Evolutionary conservation across 1,140 invertebrate genomes (phyloP), one percentile per base, ranked within the genome.

Genomic region (Octopus bimaculoides): DNA sequence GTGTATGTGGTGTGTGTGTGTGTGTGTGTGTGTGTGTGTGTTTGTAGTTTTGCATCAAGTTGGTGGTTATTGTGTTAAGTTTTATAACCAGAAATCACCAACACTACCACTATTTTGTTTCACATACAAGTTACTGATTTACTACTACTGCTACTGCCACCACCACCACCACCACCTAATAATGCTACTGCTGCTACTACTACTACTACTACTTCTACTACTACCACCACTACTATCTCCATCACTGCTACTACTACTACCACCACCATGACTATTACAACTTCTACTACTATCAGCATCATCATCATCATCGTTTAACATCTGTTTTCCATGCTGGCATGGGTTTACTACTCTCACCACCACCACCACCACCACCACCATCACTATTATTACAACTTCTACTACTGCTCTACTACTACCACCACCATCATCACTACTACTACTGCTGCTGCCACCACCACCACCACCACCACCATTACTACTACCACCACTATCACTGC

Each of bases 401-500:
- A 79, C 82, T 79, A 79, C 78, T 76, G 55, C 69, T 71, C 4
- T 73, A 75, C 78, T 75, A 79, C 78, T 55, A 79, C 78, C 53
- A 76, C 71, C 75, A 79, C 69, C 75, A 79, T 71, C 75, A 79
- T 71, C 53, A 78, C 80, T 78, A 78, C 80, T 75, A 78, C 80
- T 56, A 79, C 77, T 81, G 56, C 77, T 75, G 75, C 78, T 75
- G 75, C 4, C 75, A 75, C 78, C 5, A 75, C 78, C 75, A 79
- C 78, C 54, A 79, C 78, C 53, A 76, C 71, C 75, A 79, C 69
- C 75, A 79, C 4, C 75, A 75, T 66, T 81, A 81, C 77, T 79
- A 75, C 77, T 81, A 75, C 80, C 56, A 81, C 80, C 75, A 79
- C 80, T 56, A 81, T 77, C 75, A 79, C 77, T 54, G 79, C 77